These are phyloP conservation scores for Pluvialis apricaria DNA, from an alignment of 2,113 vertebrate species.

Conservation along the genomic window DNA sequence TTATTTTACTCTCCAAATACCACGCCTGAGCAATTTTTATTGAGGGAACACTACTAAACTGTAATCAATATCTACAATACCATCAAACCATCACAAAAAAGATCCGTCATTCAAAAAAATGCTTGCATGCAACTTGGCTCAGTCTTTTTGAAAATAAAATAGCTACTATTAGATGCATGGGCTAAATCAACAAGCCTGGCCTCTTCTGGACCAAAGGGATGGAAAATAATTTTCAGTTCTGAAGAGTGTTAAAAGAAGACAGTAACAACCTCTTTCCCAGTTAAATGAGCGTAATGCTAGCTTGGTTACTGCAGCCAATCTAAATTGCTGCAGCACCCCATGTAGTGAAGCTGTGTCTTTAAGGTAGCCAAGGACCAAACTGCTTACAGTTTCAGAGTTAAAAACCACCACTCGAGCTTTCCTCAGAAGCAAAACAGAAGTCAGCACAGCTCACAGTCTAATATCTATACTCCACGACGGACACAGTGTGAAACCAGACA, in stretches of 20 bases:
- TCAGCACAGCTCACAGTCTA: neutral
- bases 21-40: neutral
- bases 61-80: neutral
- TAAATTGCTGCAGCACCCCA: neutral
- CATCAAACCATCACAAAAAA: neutral
- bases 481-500: neutral
- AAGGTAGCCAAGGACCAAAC: neutral
- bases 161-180: neutral
- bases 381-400: neutral
- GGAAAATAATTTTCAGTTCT: slow-evolving; percentile 2
- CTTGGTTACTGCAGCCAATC: neutral
- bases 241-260: neutral
- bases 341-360: neutral
- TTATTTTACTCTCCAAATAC: neutral
- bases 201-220: neutral
- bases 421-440: neutral
- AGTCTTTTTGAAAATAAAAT: neutral
- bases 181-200: neutral
- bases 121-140: neutral
- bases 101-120: neutral
- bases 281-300: neutral
- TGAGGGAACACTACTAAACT: neutral
- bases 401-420: neutral
- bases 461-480: neutral
- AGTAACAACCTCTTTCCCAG: neutral